Evolutionary conservation across 2,797 vertebrate species (phyloP), one percentile per base, ranked within the genome.

Genomic region (Helostoma temminkii): DNA sequence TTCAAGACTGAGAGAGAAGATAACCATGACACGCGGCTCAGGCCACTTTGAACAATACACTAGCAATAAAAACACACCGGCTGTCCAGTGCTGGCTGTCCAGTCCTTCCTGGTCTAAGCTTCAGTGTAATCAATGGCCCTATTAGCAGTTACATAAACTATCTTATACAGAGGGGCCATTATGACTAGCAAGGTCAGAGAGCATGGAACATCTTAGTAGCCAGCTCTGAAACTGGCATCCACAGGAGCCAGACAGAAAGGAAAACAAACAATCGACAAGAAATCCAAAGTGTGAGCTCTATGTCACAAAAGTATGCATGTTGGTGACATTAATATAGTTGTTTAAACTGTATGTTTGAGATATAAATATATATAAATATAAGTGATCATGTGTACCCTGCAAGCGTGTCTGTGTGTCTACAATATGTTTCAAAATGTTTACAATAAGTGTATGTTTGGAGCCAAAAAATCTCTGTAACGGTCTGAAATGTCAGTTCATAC

Each of bases 111-210:
- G 8, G 39, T 64, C 66, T 63, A 39, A 56, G 74, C 71, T 60
- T 55, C 78, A 66, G 71, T 48, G 49, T 77, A 79, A 91, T 87
- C 76, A 89, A 80, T 76, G 69, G 54, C 43, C 60, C 80, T 73
- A 74, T 88, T 84, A 87, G 81, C 58, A 49, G 84, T 89, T 87
- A 88, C 80, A 90, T 88, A 91, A 90, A 76, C 73, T 60, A 77
- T 66, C 77, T 78, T 53, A 74, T 47, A 81, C 77, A 87, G 63
- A 71, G 53, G 25, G 28, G 36, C 45, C 37, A 56, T 82, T 80
- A 79, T 82, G 78, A 83, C 47, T 60, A 58, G 36, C 12, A 32
- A 66, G 72, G 67, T 82, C 71, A 78, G 72, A 68, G 78, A 61
- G 74, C 34, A 46, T 78, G 71, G 82, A 85, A 75, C 30, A 65